phyloP scores from a whole-genome alignment of 2,113 vertebrate genomes.

The Scolopax mira region DNA sequence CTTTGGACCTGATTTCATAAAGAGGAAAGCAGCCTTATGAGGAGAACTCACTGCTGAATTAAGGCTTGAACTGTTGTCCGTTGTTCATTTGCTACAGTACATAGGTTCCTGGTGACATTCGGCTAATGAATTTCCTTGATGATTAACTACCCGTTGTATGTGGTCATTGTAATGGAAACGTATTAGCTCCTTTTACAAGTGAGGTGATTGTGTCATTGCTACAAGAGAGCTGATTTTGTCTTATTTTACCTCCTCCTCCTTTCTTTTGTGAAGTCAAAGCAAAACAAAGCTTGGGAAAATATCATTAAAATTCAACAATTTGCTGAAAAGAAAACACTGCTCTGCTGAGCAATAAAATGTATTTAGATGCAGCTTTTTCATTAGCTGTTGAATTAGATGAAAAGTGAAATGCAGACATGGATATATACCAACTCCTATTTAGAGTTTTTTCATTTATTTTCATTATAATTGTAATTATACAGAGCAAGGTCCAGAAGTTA shows the following conservation, averaged over 20 bases:
- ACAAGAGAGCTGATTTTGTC: neutral
- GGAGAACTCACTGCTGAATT: constrained; percentile 38
- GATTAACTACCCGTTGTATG: constrained; percentile 71
- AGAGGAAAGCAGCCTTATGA: constrained; percentile 30
- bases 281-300: constrained; percentile 54
- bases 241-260: neutral
- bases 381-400: neutral
- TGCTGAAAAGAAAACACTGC: constrained; percentile 41
- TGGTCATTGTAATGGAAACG: constrained; percentile 50
- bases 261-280: constrained; percentile 39
- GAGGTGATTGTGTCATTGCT: constrained; percentile 55
- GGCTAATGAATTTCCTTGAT: constrained; percentile 76
- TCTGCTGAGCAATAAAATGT: constrained; percentile 39
- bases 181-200: constrained; percentile 28
- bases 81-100: constrained; percentile 67
- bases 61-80: constrained; percentile 50
- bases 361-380: constrained; percentile 11
- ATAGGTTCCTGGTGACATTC: constrained; percentile 68
- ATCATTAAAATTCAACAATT: constrained; percentile 53
- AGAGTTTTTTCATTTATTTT: constrained; percentile 15
- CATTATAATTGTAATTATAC: neutral
- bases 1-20: constrained; percentile 2
- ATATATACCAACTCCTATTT: neutral
- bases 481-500: neutral
- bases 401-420: neutral